Conservation (phyloP, 2,797 vertebrate genomes). For the Protonibea diacanthus region DNA sequence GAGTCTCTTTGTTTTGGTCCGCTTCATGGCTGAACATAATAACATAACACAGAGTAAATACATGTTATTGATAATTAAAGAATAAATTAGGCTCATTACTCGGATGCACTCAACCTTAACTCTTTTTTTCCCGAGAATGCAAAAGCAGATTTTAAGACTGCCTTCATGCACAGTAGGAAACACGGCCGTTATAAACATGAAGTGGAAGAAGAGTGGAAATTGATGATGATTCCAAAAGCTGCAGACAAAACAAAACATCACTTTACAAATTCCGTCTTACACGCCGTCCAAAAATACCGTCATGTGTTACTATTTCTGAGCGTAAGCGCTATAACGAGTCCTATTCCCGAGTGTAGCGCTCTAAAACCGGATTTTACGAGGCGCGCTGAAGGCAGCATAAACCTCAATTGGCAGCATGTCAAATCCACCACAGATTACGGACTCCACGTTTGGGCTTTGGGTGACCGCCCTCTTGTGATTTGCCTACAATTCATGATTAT, state of each 20-base stretch:
- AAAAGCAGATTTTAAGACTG: slow-evolving; percentile 28
- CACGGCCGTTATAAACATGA: not conserved
- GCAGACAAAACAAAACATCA: not conserved
- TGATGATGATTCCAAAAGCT: not conserved
- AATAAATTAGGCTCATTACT: not conserved
- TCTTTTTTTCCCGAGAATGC: not conserved
- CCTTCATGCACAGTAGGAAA: not conserved
- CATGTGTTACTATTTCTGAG: not conserved
- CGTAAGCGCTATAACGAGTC: not conserved
- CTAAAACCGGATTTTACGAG: slow-evolving; percentile 31
- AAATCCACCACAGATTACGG: slow-evolving; percentile 76
- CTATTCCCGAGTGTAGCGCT: not conserved
- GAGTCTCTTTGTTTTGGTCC: not conserved
- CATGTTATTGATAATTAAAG: not conserved
- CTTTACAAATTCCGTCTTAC: not conserved
- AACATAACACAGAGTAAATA: too few species aligned
- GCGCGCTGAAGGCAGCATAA: slow-evolving; percentile 62
- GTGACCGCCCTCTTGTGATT: slow-evolving; percentile 37
- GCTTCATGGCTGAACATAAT: not conserved
- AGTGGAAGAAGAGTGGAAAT: too few species aligned
- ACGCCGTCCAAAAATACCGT: not conserved
- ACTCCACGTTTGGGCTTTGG: slow-evolving; percentile 46
- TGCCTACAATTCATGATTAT: slow-evolving; percentile 34
- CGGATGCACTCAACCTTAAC: not conserved
- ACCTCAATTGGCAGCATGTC: slow-evolving; percentile 47